phyloP scores from a whole-genome alignment of 1,140 invertebrate genomes.

The Calephelis virginiensis region DNA sequence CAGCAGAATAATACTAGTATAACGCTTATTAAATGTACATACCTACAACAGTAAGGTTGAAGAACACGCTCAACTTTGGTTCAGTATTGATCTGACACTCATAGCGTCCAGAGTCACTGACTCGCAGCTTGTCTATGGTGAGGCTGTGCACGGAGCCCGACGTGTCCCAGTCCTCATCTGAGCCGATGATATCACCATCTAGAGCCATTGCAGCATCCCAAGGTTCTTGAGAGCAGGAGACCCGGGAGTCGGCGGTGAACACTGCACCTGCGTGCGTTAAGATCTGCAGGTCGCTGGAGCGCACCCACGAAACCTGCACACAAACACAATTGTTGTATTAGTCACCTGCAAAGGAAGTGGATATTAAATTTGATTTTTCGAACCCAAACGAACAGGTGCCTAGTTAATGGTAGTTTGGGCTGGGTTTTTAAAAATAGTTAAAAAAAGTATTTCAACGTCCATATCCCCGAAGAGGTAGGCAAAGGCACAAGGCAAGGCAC shows the following conservation, averaged over 20 bases:
- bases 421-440: no score
- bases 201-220: neutral
- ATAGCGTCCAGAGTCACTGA: conserved; percentile 84
- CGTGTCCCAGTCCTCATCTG: conserved; percentile 20
- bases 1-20: neutral
- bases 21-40: conserved; percentile 26
- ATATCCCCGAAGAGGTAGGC: no score
- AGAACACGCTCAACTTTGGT: conserved; percentile 86
- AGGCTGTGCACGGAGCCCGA: conserved; percentile 77
- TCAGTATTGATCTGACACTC: conserved; percentile 90
- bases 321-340: no score
- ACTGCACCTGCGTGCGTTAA: conserved; percentile 84
- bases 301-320: conserved; percentile 83
- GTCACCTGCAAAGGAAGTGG: no score
- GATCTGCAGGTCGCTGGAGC: conserved; percentile 85
- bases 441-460: no score
- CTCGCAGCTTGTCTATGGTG: conserved; percentile 82
- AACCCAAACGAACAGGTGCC: no score
- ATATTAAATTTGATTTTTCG: no score
- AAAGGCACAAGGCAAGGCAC: no score
- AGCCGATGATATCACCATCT: neutral
- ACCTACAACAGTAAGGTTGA: conserved; percentile 84
- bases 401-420: no score
- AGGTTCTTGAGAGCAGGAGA: conserved; percentile 44
- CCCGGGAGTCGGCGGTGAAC: conserved; percentile 86